phyloP scores from a whole-genome alignment of 1,140 invertebrate genomes.

The Dreissena rostriformis region DNA sequence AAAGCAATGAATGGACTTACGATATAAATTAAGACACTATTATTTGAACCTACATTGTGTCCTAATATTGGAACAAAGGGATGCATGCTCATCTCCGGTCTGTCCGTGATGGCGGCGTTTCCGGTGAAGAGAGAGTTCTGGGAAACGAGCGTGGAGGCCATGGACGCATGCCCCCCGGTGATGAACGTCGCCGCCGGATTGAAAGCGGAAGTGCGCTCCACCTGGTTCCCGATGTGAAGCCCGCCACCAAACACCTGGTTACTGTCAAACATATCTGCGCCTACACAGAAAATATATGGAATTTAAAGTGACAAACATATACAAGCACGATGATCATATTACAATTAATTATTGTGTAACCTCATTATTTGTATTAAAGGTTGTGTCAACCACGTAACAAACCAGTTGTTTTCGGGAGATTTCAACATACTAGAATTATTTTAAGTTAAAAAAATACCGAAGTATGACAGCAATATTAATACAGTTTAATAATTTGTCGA shows the following conservation, averaged over 20 bases:
- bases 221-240: constrained; percentile 28
- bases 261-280: constrained; percentile 40
- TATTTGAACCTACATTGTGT: constrained; percentile 28
- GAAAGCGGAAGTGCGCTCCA: constrained; percentile 16
- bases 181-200: not conserved
- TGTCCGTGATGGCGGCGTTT: not conserved
- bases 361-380: too few species aligned
- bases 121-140: constrained; percentile 14
- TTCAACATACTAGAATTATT: too few species aligned
- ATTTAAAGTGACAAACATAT: too few species aligned
- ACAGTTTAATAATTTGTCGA: too few species aligned
- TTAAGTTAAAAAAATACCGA: too few species aligned
- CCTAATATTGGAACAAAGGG: constrained; percentile 5
- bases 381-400: too few species aligned
- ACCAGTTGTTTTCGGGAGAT: too few species aligned
- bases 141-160: not conserved
- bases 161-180: not conserved
- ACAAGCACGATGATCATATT: too few species aligned
- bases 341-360: too few species aligned
- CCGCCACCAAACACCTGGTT: constrained; percentile 26
- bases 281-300: constrained; percentile 12
- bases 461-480: too few species aligned
- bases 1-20: too few species aligned
- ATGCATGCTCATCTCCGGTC: constrained; percentile 15
- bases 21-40: too few species aligned